Evolutionary conservation across 2,113 vertebrate species (phyloP).

Genomic region (Rhinopithecus roxellana): DNA sequence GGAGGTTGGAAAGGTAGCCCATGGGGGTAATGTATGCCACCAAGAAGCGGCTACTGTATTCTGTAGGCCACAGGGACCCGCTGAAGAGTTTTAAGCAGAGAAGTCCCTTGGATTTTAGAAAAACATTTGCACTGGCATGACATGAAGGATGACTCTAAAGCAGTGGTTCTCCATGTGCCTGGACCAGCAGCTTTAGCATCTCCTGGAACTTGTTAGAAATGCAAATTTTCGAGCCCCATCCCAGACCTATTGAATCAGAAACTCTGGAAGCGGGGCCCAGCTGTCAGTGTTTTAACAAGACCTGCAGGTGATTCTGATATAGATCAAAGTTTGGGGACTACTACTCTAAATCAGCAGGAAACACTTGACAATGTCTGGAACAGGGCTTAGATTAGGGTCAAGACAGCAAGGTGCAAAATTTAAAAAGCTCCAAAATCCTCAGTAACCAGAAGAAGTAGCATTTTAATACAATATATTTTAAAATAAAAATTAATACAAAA

Average conservation of each 20-base stretch:
- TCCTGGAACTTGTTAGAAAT: background rate
- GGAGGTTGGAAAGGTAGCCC: background rate
- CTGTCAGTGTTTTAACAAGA: background rate
- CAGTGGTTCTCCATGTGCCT: background rate
- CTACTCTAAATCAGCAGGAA: background rate
- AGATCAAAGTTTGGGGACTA: background rate
- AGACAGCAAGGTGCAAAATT: background rate
- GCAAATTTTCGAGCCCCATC: too few species aligned
- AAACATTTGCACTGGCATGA: background rate
- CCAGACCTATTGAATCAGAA: background rate
- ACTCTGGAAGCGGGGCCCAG: background rate
- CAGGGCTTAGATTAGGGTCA: background rate
- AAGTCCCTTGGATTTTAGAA: background rate
- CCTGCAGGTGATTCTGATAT: background rate
- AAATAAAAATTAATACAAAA: conserved; percentile 18
- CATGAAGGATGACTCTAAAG: background rate
- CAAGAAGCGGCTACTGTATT: background rate
- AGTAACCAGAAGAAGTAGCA: background rate
- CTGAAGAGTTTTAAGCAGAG: background rate
- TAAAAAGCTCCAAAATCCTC: background rate
- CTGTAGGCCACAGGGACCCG: too few species aligned
- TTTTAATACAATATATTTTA: background rate
- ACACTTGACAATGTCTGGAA: background rate
- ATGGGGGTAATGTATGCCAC: background rate
- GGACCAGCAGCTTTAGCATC: background rate